Percentiles rank a stretch among this genome's conserved stretches.
These are phyloP conservation scores for Eristalis intricaria DNA, from an alignment of 2,888 invertebrate species.

Conservation along the genomic window DNA sequence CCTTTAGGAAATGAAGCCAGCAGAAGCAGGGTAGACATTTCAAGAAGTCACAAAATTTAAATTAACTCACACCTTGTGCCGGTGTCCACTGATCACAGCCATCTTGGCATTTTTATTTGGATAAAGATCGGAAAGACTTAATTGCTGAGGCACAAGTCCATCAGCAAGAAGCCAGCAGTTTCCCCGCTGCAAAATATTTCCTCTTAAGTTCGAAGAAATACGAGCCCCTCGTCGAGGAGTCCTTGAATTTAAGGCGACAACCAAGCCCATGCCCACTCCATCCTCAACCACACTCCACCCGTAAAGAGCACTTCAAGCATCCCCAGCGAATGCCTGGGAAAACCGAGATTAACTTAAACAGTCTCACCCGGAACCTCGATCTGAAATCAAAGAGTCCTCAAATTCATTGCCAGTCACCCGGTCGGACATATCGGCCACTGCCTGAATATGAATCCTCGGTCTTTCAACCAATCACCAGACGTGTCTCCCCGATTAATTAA, in stretches of 20 bases:
- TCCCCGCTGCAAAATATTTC: too few relatives aligned
- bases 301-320: neutral
- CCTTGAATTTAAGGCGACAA: neutral
- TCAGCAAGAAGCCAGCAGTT: too few relatives aligned
- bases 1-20: too few relatives aligned
- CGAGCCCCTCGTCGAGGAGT: too few relatives aligned
- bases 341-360: neutral
- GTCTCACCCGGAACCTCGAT: neutral
- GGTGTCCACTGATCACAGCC: too few relatives aligned
- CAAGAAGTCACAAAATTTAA: neutral
- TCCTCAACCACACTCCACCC: neutral
- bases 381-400: neutral
- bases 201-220: too few relatives aligned
- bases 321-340: neutral
- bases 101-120: too few relatives aligned
- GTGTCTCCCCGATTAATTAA: slow-evolving; percentile 38
- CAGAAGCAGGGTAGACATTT: neutral
- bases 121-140: too few relatives aligned
- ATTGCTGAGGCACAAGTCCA: too few relatives aligned
- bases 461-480: slow-evolving; percentile 12
- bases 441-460: neutral
- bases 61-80: too few relatives aligned
- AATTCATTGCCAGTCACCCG: neutral
- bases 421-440: neutral
- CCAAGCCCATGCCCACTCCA: too few relatives aligned